Base-by-base conservation (phyloP, 1,140 invertebrate genomes). In the Drosophila carrolli region DNA sequence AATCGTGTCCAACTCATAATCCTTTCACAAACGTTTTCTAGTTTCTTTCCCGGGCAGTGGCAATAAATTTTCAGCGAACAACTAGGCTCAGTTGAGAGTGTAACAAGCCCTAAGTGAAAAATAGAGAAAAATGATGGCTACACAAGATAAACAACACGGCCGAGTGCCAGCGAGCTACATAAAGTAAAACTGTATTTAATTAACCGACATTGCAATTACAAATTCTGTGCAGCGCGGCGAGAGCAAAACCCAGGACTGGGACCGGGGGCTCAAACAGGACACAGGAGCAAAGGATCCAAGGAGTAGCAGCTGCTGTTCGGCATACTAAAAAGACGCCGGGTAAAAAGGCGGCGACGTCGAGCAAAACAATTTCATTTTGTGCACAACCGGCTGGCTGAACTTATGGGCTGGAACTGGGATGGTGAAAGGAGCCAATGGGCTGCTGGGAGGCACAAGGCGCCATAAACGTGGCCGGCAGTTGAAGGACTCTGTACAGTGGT, bases 181-280 rank as follows among this genome's bases (percentile, higher is more conserved):
- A 88, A 88, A 88, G 80, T 91, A 91, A 91, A 91, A 91, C 88
- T 88, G 88, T 91, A 91, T 91, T 91, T 91, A 91, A 91, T 91
- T 91, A 91, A 90, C 86, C 86, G 86, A 86, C 86, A 90, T 90
- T 86, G 86, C 86, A 90, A 90, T 90, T 90, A 90, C 86, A 90
- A 90, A 90, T 90, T 90, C 86, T 88, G 86, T 90, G 79, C 82
- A 88, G 71, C 82, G 79, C 79, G 71, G 76, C 76, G 65, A 60
- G 57, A 53, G 27, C 46, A 48, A 65, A 47, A 53, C 54, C 35
- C 54, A 38, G 54, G 23, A 19, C 44, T 27, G 47, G 60, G 41
- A 51, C 27, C 44, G 38, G 40, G 57, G 58, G n/a, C 14, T 35
- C 16, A n/a, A 48, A 27, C 72, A 68, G 80, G 61, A 78, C 80